These are phyloP conservation scores for Parochlus steinenii DNA, from an alignment of 2,888 invertebrate species.

Conservation along the genomic window DNA sequence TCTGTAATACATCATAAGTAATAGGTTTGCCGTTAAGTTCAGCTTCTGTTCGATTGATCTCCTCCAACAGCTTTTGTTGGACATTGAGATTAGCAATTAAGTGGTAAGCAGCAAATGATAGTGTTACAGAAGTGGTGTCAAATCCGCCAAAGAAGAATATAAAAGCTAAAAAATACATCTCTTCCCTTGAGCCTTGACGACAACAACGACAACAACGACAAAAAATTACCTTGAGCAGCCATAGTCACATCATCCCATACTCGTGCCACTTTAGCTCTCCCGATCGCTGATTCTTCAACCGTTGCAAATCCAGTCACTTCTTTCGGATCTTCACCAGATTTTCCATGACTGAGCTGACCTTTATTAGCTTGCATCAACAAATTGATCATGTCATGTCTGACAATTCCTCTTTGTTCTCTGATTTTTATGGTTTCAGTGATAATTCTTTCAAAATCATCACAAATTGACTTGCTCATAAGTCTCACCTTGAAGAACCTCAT, in stretches of 20 bases:
- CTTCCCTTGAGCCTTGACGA: slow-evolving; percentile 22
- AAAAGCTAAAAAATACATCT: slow-evolving; percentile 24
- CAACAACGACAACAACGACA: too few relatives aligned
- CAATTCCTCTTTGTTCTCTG: slow-evolving; percentile 17
- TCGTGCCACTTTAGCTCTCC: slow-evolving; percentile 15
- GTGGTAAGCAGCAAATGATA: slow-evolving; percentile 26
- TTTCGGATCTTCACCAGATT: slow-evolving; percentile 17
- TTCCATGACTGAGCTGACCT: slow-evolving; percentile 20
- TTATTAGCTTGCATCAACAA: slow-evolving; percentile 22
- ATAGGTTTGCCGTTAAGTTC: background rate
- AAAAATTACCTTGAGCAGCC: slow-evolving; percentile 39
- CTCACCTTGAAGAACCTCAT: slow-evolving; percentile 16
- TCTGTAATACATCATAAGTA: slow-evolving; percentile 36
- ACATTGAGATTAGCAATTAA: slow-evolving; percentile 27
- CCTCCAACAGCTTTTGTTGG: slow-evolving; percentile 24
- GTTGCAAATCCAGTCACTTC: slow-evolving; percentile 28
- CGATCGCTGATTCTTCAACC: slow-evolving; percentile 27
- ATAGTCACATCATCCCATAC: slow-evolving; percentile 33
- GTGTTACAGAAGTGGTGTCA: slow-evolving; percentile 17
- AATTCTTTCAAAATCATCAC: slow-evolving; percentile 11
- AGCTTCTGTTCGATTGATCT: slow-evolving; percentile 17
- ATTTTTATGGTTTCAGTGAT: slow-evolving; percentile 14
- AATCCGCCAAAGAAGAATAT: slow-evolving; percentile 36
- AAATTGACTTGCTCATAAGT: slow-evolving; percentile 17
- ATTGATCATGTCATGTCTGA: slow-evolving; percentile 20